Evolutionary conservation across 2,113 vertebrate species (phyloP), one percentile per base, ranked within the genome.

Genomic region (Eonycteris spelaea): DNA sequence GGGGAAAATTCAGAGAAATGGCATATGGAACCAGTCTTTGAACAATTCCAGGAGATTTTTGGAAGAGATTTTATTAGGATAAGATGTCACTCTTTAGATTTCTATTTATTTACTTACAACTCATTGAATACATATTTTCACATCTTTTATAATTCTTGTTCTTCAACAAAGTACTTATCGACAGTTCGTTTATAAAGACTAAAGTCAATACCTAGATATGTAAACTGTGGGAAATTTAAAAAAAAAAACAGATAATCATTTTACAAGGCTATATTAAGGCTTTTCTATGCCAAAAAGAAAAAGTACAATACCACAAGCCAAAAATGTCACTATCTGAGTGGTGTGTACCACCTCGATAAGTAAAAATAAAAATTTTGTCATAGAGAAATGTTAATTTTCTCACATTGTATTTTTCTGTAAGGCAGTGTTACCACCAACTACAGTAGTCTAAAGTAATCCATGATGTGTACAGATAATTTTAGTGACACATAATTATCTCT

Each of bases 401-500:
- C 30, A 73, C 45, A 67, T 70, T 80, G 4, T 21, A 0, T 86
- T 86, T 95, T 88, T 88, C 95, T 55, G 40, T 61, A 61, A 85
- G 65, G 21, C 80, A 90, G 22, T 68, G 40, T 38, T 92, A 55
- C 7, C 43, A 28, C 70, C 55, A 95, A 77, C 51, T 84, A 21
- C 48, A 73, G 19, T 59, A 87, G 48, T 84, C 67, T 71, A 78
- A 87, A 38, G 28, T 95, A 95, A 77, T 65, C 90, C 40, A 68
- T 87, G 84, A 95, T 82, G 4, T 90, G 28, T 88, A 38, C 59
- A 95, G 95, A 88, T 95, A 95, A 91, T 96, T 97, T 96, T 71
- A 88, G 70, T 59, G 80, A 95, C 59, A 94, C 57, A 84, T 92
- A 96, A 97, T 95, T 96, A 86, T 93, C 65, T 96, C 90, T 79